A percentile compares a stretch with the other conserved stretches of the same genome.
phyloP scores from a whole-genome alignment of 92 coral and sea anemone genomes.

The Micromussa lordhowensis region DNA sequence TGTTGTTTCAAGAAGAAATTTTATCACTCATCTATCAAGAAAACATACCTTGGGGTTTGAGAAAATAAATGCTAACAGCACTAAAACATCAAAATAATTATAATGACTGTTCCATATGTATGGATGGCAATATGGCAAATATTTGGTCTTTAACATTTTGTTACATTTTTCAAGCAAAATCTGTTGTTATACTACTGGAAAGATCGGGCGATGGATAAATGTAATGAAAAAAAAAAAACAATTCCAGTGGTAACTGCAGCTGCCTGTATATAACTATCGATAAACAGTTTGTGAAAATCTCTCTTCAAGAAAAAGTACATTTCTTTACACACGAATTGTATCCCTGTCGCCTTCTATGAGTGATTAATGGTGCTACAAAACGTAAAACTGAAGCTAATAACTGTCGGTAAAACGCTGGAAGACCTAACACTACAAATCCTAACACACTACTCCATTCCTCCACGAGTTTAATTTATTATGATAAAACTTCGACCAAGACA shows the following conservation, averaged over 20 bases:
- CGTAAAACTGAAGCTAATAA: neutral
- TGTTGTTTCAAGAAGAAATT: constrained; percentile 20
- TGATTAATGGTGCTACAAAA: neutral
- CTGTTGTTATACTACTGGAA: neutral
- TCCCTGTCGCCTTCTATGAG: neutral
- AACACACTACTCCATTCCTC: neutral
- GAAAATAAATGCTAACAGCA: neutral
- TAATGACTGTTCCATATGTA: constrained; percentile 8
- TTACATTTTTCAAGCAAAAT: neutral
- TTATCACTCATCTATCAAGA: neutral
- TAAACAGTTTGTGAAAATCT: neutral
- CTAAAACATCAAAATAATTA: neutral
- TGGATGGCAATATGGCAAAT: neutral
- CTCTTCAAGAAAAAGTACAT: neutral
- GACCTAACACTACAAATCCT: neutral
- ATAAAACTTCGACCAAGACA: neutral
- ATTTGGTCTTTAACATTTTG: neutral
- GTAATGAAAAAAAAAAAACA: neutral
- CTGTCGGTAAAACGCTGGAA: neutral
- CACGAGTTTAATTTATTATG: neutral
- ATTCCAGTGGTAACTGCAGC: neutral
- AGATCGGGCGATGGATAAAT: neutral
- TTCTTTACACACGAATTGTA: neutral
- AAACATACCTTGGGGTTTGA: constrained; percentile 1
- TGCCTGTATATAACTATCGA: neutral